Conservation (phyloP, 2,113 vertebrate genomes). For the Anoura caudifer region DNA sequence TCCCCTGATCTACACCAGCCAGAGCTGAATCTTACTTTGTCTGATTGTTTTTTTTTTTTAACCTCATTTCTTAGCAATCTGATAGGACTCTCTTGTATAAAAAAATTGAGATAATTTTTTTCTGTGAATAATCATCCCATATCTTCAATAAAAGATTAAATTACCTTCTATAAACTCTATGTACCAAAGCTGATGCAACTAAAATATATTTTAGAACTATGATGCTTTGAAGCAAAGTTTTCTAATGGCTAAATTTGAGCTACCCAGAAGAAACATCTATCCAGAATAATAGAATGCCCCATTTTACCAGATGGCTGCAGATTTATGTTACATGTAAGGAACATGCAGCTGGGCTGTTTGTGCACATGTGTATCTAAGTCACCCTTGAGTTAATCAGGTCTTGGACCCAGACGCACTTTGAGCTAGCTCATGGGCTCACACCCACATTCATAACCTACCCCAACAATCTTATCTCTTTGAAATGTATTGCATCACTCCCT, state of each 20-base stretch:
- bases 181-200: background rate
- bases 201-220: constrained; percentile 33
- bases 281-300: background rate
- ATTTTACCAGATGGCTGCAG: background rate
- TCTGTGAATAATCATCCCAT: background rate
- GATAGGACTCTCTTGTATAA: background rate
- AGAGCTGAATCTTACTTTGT: background rate
- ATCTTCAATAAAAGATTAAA: background rate
- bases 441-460: background rate
- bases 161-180: background rate
- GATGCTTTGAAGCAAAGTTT: background rate
- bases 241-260: background rate
- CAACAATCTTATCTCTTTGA: constrained; percentile 12
- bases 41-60: background rate
- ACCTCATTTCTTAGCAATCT: background rate
- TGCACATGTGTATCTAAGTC: background rate
- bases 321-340: background rate
- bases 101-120: background rate
- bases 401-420: background rate
- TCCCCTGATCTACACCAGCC: no score
- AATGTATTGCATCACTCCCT: background rate
- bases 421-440: background rate
- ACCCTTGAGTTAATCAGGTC: background rate
- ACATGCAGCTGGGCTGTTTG: background rate
- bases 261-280: background rate